These are phyloP conservation scores for Aphelenchoides besseyi DNA, from an alignment of 1,140 invertebrate genomes.

Conservation along the genomic window DNA sequence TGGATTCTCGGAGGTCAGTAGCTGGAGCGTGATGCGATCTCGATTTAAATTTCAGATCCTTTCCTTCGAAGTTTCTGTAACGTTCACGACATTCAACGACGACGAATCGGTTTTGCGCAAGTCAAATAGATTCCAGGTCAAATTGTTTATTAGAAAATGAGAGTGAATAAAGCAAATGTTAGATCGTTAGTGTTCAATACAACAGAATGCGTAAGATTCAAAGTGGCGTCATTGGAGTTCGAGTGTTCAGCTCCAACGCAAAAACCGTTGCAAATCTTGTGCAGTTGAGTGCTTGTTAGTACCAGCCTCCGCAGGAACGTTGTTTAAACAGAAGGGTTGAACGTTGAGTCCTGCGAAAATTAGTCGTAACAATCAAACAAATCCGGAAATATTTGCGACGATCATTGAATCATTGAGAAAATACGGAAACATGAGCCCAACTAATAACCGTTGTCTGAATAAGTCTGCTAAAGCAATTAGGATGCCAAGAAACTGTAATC, in stretches of 20 bases:
- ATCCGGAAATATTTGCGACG: not conserved
- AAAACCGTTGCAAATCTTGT: no score
- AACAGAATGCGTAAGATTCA: not conserved
- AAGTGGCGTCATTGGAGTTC: not conserved
- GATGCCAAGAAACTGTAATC: no score
- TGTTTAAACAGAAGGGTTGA: not conserved
- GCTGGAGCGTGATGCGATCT: not conserved
- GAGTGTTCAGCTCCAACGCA: not conserved
- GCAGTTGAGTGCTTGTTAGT: not conserved
- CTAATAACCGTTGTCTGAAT: no score
- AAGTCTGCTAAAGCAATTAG: no score
- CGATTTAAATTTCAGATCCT: not conserved
- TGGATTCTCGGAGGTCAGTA: conserved; percentile 7
- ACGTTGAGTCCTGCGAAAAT: not conserved
- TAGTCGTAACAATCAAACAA: no score
- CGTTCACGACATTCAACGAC: not conserved
- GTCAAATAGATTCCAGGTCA: not conserved
- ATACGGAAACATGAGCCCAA: not conserved
- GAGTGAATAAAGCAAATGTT: not conserved
- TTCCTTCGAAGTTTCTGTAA: not conserved
- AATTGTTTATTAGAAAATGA: not conserved
- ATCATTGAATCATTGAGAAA: not conserved
- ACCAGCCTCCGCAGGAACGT: not conserved
- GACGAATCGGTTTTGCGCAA: conserved; percentile 1
- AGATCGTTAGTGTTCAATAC: not conserved